Evolutionary conservation across 2,113 vertebrate genomes (phyloP).

Genomic region (Aix galericulata): DNA sequence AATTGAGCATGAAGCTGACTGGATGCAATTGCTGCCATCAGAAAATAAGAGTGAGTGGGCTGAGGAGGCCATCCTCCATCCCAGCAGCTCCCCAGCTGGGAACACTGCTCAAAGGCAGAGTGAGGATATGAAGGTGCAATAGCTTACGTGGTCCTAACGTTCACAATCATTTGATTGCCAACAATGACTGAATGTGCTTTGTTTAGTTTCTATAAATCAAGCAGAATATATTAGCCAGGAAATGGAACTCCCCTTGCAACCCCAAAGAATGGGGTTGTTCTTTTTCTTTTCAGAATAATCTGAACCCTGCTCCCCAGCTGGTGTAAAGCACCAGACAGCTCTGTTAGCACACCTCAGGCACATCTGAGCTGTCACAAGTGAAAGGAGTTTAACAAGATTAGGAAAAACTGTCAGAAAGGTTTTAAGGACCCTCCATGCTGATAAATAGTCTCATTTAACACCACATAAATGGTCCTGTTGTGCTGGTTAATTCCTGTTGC

Average conservation of each 20-base stretch:
- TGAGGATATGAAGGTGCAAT: not conserved
- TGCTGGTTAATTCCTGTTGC: not conserved
- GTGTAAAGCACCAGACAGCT: not conserved
- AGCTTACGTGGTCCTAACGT: not conserved
- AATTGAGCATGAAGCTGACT: constrained; percentile 54
- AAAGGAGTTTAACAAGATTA: not conserved
- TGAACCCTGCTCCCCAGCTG: not conserved
- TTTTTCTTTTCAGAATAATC: not conserved
- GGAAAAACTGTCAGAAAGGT: not conserved
- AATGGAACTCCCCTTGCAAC: not conserved
- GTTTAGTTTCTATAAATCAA: not conserved
- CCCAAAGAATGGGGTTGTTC: not conserved
- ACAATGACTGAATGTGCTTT: not conserved
- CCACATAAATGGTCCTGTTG: not conserved
- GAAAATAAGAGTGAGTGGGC: not conserved
- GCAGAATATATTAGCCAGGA: not conserved
- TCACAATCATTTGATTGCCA: not conserved
- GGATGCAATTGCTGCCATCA: constrained; percentile 12
- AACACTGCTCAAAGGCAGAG: not conserved
- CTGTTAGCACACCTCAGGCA: not conserved
- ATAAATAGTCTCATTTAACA: not conserved
- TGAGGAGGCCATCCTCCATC: not conserved
- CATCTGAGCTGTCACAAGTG: not conserved
- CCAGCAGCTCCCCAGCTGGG: not conserved
- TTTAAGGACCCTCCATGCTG: not conserved